Evolutionary conservation across 2,797 vertebrate species (phyloP), one percentile per base, ranked within the genome.

Genomic region (Rhinella marina): DNA sequence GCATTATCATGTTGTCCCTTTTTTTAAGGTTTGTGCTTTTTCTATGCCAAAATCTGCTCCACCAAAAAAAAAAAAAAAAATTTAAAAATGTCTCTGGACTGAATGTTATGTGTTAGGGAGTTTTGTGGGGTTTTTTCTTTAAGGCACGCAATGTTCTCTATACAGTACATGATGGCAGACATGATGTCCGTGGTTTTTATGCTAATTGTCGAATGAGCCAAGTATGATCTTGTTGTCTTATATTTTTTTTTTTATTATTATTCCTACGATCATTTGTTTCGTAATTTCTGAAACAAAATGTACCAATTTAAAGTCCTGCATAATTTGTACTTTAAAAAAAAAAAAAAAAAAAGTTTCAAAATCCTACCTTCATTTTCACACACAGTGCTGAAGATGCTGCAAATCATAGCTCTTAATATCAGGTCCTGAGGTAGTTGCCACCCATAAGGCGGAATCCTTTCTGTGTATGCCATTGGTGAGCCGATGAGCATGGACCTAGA

Each of bases 381-480:
- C 98, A 99, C 98, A 99, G 98, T 98, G 98, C 97, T 98, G 98
- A 99, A 98, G 98, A 98, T 96, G 97, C 97, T 96, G 98, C 97
- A 97, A 96, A 95, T 95, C 94, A 96, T 99, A 99, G 98, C 95
- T 97, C 96, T 96, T 99, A 99, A 97, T 97, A 97, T 98, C 97
- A 99, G 98, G 97, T 96, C 97, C 96, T 96, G 97, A 98, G 97
- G 96, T 99, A 99, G 98, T 98, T 99, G 94, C 94, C 98, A 95
- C 95, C 95, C 97, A 95, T 98, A 98, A 97, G 97, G 97, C 97
- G 96, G 97, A 97, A 97, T 97, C 97, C 97, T 98, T 98, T 98
- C 97, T 97, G 97, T 98, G 97, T 97, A 95, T 97, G 96, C 97
- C 95, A 96, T 97, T 96, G 95, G 95, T 95, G 95, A 95, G 94